Conservation (phyloP, 2,797 vertebrate genomes). For the Hafferia zeledoni region DNA sequence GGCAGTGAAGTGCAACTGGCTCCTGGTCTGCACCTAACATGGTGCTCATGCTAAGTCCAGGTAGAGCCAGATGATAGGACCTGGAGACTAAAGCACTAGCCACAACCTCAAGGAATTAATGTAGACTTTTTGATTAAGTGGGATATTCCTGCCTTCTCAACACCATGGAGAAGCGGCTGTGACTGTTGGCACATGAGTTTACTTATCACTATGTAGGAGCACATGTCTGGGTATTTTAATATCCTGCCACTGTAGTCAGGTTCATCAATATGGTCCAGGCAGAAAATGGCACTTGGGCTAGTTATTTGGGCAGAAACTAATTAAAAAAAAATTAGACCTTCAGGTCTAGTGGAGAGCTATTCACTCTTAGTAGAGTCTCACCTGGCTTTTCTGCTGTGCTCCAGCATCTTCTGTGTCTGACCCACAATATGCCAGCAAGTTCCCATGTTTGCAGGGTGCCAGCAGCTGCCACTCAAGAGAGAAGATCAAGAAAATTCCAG, state of each 20-base stretch:
- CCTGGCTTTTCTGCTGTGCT: background rate
- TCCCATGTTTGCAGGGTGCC: background rate
- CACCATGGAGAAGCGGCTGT: background rate
- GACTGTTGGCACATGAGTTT: background rate
- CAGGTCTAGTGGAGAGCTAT: background rate
- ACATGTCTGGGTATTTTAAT: background rate
- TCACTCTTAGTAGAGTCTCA: background rate
- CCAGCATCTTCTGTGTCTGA: background rate
- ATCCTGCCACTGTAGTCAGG: background rate
- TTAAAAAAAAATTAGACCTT: background rate
- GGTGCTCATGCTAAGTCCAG: background rate
- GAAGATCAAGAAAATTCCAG: conserved; percentile 53
- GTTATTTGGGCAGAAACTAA: background rate
- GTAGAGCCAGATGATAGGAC: background rate
- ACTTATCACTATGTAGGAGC: background rate
- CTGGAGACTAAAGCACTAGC: background rate
- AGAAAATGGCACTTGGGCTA: background rate
- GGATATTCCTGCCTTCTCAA: background rate
- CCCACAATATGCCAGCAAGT: background rate
- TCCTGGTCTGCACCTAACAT: background rate
- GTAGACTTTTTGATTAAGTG: background rate
- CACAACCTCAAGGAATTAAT: background rate
- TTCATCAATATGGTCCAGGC: background rate
- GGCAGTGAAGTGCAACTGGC: no score
- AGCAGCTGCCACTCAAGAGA: conserved; percentile 33